Percentiles rank a stretch among this genome's conserved stretches.
phyloP scores from a whole-genome alignment of 2,113 vertebrate genomes.

The Thermophis baileyi region DNA sequence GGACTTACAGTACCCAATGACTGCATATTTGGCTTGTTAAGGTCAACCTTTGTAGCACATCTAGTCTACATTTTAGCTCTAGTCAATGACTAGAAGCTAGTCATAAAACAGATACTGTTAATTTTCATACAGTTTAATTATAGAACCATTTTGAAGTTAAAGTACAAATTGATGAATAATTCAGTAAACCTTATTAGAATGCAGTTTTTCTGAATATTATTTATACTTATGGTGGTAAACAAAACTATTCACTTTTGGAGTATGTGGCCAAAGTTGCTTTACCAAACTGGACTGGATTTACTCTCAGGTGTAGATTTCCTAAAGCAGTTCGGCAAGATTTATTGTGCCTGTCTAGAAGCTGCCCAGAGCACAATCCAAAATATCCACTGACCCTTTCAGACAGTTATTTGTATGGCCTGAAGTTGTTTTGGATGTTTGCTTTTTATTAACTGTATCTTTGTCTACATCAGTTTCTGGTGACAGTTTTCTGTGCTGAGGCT shows the following conservation, averaged over 20 bases:
- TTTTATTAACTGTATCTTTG: neutral
- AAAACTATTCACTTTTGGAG: neutral
- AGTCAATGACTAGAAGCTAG: neutral
- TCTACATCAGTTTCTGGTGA: neutral
- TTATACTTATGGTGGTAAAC: rapidly evolving
- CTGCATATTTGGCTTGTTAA: neutral
- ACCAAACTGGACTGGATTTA: rapidly evolving
- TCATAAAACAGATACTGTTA: neutral
- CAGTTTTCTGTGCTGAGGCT: neutral
- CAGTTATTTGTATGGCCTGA: neutral
- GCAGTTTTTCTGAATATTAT: neutral
- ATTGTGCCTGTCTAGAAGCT: conserved; percentile 1
- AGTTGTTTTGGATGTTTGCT: neutral
- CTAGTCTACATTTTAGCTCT: neutral
- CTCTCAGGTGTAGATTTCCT: neutral
- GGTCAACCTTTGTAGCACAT: neutral
- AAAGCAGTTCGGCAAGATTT: neutral
- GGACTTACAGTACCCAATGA: neutral
- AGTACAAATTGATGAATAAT: neutral
- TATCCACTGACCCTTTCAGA: neutral
- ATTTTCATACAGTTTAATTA: neutral
- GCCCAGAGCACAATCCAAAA: neutral
- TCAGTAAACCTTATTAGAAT: neutral
- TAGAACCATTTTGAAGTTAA: neutral
- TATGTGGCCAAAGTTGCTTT: neutral